phyloP scores from a whole-genome alignment of 2,888 invertebrate species.

The Xestia ashworthii region DNA sequence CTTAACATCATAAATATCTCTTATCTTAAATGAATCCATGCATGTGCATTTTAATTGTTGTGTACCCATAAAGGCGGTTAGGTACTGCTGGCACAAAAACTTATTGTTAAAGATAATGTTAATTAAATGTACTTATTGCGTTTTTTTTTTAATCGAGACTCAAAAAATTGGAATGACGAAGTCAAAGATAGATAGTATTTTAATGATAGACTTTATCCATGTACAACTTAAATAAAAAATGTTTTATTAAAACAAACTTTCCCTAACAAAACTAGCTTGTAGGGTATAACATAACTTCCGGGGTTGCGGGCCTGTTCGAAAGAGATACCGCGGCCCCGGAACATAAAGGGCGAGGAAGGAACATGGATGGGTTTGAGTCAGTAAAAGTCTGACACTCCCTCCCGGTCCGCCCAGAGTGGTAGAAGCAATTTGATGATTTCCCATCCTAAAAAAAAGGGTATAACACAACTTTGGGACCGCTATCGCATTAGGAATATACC shows the following conservation, averaged over 20 bases:
- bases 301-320: no score
- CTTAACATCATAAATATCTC: constrained; percentile 73
- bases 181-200: background rate
- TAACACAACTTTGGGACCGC: background rate
- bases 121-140: background rate
- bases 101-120: background rate
- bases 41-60: constrained; percentile 74
- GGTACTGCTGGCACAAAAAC: constrained; percentile 65
- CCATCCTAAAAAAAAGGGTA: no score
- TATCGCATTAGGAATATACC: no score
- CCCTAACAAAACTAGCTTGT: no score
- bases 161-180: background rate
- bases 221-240: background rate
- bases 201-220: background rate
- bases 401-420: no score
- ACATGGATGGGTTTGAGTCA: no score
- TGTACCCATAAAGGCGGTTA: constrained; percentile 27
- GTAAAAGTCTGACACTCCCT: no score
- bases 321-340: no score
- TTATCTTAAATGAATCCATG: constrained; percentile 74
- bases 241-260: background rate
- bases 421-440: no score
- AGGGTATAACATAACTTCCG: background rate
- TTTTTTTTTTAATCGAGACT: background rate
- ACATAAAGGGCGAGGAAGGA: no score